A percentile compares a stretch with the other conserved stretches of the same genome.
phyloP scores from a whole-genome alignment of 2,113 vertebrate species.

The Todiramphus chloris region DNA sequence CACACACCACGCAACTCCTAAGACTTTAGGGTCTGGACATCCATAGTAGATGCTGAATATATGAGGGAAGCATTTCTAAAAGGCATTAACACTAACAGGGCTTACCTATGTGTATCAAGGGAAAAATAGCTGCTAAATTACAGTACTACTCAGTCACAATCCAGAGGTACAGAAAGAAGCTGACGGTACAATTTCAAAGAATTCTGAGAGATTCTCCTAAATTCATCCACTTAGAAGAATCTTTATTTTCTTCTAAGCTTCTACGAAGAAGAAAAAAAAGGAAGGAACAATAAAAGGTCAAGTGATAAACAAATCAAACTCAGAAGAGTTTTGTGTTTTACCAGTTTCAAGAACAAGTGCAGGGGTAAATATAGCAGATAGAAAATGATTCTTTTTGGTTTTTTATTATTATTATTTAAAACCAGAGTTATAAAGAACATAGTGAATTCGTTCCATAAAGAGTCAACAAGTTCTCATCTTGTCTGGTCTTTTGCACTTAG shows the following conservation, averaged over 20 bases:
- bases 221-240: background rate
- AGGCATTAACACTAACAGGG: slow-evolving; percentile 19
- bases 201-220: background rate
- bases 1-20: background rate
- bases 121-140: slow-evolving; percentile 30
- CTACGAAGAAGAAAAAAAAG: background rate
- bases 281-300: background rate
- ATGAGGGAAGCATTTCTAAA: slow-evolving; percentile 19
- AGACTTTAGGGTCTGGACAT: background rate
- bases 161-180: background rate
- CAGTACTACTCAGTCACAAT: background rate
- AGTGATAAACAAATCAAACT: background rate
- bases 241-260: background rate
- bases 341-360: background rate
- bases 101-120: slow-evolving; percentile 6
- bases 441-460: background rate
- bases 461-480: background rate
- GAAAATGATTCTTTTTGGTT: background rate
- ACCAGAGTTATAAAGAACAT: fast-evolving
- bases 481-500: background rate
- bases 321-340: background rate
- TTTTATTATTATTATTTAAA: background rate
- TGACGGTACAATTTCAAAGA: background rate
- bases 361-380: background rate
- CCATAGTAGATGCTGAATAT: background rate